Evolutionary conservation across 2,888 invertebrate genomes (phyloP), one percentile per base, ranked within the genome.

Genomic region (Metallyticus violacea): DNA sequence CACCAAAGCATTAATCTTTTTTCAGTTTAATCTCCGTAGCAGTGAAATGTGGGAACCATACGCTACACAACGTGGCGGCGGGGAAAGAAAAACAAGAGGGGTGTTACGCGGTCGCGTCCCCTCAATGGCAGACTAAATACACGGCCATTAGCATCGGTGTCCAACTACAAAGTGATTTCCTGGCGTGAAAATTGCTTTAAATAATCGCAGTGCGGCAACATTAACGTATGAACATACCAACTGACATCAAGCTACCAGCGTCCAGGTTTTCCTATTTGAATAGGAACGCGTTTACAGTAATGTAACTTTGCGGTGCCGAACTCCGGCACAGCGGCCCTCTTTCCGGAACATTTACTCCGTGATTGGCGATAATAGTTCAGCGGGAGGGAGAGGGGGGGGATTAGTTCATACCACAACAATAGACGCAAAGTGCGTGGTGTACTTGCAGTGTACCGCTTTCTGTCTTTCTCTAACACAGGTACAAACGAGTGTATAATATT

Each of bases 181-280:
- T 83, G 83, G 77, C 77, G 83, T 83, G 83, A 83, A 83, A 83
- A 83, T 83, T 83, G 83, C 83, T 83, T 83, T 83, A 83, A 83
- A 83, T 83, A 83, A 83, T 83, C 83, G 29, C 28, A 83, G 27
- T 83, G 40, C 40, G 83, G 77, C 77, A 77, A n/a, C 83, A 83
- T 81, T 81, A 81, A 81, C 27, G 81, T 81, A 30, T 30, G 30
- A 81, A 81, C 29, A 81, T 81, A 81, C 29, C 6, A 79, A n/a
- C n/a, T n/a, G n/a, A n/a, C n/a, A n/a, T n/a, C n/a, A n/a, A n/a
- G 26, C 6, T 9, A 78, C 7, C 7, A 78, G n/a, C 78, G 78
- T 81, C 25, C 9, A 26, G 79, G 79, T 27, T 79, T 62, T 15
- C 76, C 78, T 78, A 78, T 26, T 78, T 25, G 26, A 25, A 26